These are phyloP conservation scores for Ophioderma brevispina DNA, from an alignment of 35 echinoderm and acorn worm species.

Conservation along the genomic window DNA sequence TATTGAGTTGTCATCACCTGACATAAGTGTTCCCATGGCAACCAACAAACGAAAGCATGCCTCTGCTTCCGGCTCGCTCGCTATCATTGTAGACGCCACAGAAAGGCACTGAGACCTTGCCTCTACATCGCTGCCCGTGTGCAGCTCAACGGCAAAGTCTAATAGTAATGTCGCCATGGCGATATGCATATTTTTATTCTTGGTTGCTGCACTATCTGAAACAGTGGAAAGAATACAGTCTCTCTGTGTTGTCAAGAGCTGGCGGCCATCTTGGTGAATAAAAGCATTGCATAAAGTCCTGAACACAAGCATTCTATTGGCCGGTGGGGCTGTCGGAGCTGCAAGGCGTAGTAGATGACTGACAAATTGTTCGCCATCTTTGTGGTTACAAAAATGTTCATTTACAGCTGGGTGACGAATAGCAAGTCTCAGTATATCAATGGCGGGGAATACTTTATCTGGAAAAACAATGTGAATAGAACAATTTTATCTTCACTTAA, in stretches of 20 bases:
- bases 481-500: too few relatives aligned
- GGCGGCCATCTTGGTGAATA: slow-evolving; percentile 32
- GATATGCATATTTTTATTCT: slow-evolving; percentile 73
- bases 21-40: slow-evolving; percentile 66
- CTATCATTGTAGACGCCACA: slow-evolving; percentile 31
- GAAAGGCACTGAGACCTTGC: slow-evolving; percentile 71
- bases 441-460: slow-evolving; percentile 89
- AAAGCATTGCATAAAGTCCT: slow-evolving; percentile 92
- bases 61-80: slow-evolving; percentile 68
- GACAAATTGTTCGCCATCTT: slow-evolving; percentile 75
- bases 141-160: slow-evolving; percentile 63
- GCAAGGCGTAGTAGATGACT: slow-evolving; percentile 53
- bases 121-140: slow-evolving; percentile 42
- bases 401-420: slow-evolving; percentile 85
- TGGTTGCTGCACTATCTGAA: slow-evolving; percentile 6
- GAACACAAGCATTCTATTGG: slow-evolving; percentile 85
- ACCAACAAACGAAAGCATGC: slow-evolving; percentile 87
- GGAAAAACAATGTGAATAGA: background rate
- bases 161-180: slow-evolving; percentile 76
- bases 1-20: slow-evolving; percentile 72
- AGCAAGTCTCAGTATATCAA: slow-evolving; percentile 84
- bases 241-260: slow-evolving; percentile 28
- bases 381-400: slow-evolving; percentile 80
- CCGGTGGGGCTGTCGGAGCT: slow-evolving; percentile 3
- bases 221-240: slow-evolving; percentile 41